A percentile compares a stretch with the other conserved stretches of the same genome.
phyloP scores from a whole-genome alignment of 2,888 invertebrate genomes.

The Stratiomys singularior region DNA sequence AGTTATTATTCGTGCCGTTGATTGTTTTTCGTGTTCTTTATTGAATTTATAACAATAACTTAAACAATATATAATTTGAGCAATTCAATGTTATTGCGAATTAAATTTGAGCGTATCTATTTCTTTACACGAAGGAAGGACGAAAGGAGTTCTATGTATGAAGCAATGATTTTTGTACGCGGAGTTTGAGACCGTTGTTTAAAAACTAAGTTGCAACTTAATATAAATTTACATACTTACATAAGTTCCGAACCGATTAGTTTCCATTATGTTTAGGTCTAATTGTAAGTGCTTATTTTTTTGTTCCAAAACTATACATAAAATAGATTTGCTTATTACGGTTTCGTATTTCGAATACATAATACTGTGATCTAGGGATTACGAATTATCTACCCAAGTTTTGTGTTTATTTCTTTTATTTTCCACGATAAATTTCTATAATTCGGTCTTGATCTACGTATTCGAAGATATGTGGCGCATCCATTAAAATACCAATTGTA shows the following conservation, averaged over 20 bases:
- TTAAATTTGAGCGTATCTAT: constrained; percentile 3
- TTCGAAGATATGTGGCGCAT: constrained; percentile 97
- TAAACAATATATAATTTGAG: constrained; percentile 31
- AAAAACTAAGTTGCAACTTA: neutral
- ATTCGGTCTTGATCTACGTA: constrained; percentile 97
- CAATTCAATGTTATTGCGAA: constrained; percentile 33
- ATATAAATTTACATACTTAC: neutral
- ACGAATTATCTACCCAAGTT: constrained; percentile 14
- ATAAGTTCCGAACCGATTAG: constrained; percentile 1
- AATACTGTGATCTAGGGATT: neutral
- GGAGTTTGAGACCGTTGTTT: neutral
- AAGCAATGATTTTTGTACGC: neutral
- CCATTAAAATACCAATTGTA: constrained; percentile 95
- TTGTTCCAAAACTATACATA: neutral
- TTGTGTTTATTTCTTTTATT: constrained; percentile 68
- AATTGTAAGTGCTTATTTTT: constrained; percentile 12
- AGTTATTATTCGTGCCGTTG: constrained; percentile 33
- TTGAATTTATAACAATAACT: constrained; percentile 4
- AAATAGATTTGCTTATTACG: constrained; percentile 27
- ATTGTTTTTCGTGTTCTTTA: constrained; percentile 1
- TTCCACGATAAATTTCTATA: constrained; percentile 93
- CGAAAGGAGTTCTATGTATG: neutral
- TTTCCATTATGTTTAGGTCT: constrained; percentile 20
- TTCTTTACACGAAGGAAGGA: constrained; percentile 25
- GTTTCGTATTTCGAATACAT: constrained; percentile 35